Evolutionary conservation across 2,113 vertebrate genomes (phyloP).

Genomic region (Tupaia tana): DNA sequence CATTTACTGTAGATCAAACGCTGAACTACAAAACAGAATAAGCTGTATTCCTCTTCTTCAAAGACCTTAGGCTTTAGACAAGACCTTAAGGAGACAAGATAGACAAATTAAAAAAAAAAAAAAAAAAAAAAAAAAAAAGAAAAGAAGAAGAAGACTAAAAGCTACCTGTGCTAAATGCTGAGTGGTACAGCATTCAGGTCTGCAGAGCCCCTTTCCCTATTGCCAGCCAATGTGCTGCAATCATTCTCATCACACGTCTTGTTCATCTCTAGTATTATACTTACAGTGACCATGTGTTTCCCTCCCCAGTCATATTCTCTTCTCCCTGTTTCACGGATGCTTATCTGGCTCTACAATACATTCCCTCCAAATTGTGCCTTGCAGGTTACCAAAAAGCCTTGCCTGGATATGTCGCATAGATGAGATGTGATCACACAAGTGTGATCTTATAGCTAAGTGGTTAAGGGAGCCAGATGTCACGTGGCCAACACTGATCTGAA

Average conservation of each 20-base stretch:
- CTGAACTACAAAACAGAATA: neutral
- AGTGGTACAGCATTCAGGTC: neutral
- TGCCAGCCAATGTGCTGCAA: fast-evolving
- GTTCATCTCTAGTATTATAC: neutral
- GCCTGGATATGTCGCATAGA: neutral
- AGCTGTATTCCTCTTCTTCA: neutral
- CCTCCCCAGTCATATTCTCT: neutral
- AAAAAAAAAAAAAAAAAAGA: no score
- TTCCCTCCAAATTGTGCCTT: neutral
- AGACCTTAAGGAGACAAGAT: neutral
- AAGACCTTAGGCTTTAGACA: neutral
- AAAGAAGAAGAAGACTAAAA: neutral
- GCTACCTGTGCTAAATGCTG: neutral
- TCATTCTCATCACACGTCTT: neutral
- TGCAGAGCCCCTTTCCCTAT: neutral
- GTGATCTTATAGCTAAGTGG: no score
- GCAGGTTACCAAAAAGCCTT: neutral
- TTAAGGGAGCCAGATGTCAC: no score
- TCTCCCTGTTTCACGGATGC: neutral
- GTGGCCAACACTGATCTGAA: no score
- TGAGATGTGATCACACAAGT: neutral
- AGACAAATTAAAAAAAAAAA: neutral
- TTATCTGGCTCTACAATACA: neutral
- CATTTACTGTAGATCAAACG: neutral
- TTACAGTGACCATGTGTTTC: neutral